Evolutionary conservation across 1,140 invertebrate species (phyloP).

Genomic region (Temnothorax curvispinosus): DNA sequence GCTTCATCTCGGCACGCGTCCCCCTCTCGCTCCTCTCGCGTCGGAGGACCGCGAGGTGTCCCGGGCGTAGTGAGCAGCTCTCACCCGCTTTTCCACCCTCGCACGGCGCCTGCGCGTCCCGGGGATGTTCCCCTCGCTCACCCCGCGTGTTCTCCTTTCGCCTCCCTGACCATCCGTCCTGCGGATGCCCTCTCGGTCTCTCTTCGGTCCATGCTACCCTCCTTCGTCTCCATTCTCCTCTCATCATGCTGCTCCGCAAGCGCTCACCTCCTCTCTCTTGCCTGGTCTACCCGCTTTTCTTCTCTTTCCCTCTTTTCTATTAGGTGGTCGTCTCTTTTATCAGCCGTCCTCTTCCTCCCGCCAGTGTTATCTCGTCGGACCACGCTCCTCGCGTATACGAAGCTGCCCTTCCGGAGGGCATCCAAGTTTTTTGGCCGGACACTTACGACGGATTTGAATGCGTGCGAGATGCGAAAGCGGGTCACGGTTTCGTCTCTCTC

Average conservation of each 20-base stretch:
- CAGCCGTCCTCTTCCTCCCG: slow-evolving; percentile 16
- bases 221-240: slow-evolving; percentile 7
- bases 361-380: slow-evolving; percentile 22
- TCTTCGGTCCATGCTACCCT: slow-evolving; percentile 1
- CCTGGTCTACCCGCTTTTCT: neutral
- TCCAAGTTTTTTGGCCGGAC: slow-evolving; percentile 2
- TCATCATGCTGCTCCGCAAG: slow-evolving; percentile 15
- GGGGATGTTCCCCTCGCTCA: slow-evolving; percentile 70
- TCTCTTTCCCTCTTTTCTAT: slow-evolving; percentile 31
- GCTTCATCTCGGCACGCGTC: slow-evolving; percentile 57
- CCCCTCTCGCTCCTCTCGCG: slow-evolving; percentile 60
- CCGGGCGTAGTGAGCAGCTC: slow-evolving; percentile 85
- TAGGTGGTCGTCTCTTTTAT: slow-evolving; percentile 29
- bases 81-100: slow-evolving; percentile 81
- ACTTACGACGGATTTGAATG: slow-evolving; percentile 37
- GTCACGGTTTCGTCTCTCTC: slow-evolving; percentile 24
- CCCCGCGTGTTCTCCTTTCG: slow-evolving; percentile 64
- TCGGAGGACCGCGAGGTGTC: slow-evolving; percentile 80
- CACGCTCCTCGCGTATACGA: slow-evolving; percentile 16
- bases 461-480: slow-evolving; percentile 20
- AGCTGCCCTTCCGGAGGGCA: slow-evolving; percentile 2
- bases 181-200: slow-evolving; percentile 35
- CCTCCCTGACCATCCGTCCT: slow-evolving; percentile 40
- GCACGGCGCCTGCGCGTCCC: slow-evolving; percentile 81
- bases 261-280: neutral